A percentile compares a stretch with the other conserved stretches of the same genome.
These are phyloP conservation scores for Lampris megalopsis DNA, from an alignment of 2,113 vertebrate genomes.

Conservation along the genomic window DNA sequence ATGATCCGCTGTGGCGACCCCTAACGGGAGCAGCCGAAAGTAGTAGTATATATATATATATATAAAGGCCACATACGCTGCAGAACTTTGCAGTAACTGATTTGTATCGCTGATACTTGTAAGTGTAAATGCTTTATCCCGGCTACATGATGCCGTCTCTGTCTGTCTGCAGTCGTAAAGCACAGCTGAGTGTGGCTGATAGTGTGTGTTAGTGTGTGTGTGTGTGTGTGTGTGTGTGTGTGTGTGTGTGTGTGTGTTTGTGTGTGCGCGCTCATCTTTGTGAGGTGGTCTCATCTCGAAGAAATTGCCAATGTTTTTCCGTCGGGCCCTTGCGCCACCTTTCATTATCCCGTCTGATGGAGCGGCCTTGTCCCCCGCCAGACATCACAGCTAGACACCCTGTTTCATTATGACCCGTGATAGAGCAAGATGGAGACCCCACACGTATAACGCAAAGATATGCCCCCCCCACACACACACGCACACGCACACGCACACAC, in stretches of 20 bases:
- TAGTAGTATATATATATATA: no score
- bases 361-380: neutral
- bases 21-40: no score
- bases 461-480: neutral
- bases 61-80: no score
- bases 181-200: conserved; percentile 28
- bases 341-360: conserved; percentile 50
- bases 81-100: no score
- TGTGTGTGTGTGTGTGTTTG: neutral
- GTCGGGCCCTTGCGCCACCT: conserved; percentile 35
- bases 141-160: conserved; percentile 38
- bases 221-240: conserved; percentile 6
- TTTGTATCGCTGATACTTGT: conserved; percentile 29
- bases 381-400: neutral
- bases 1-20: no score
- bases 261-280: neutral
- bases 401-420: neutral
- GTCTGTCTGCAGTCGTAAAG: conserved; percentile 35
- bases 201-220: conserved; percentile 10
- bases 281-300: conserved; percentile 26
- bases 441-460: neutral
- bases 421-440: no score
- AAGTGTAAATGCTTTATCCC: conserved; percentile 55
- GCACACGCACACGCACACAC: neutral
- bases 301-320: conserved; percentile 52